A percentile compares a stretch with the other conserved stretches of the same genome.
Evolutionary conservation across 1,140 invertebrate genomes (phyloP).

Genomic region (Protaetia brevitarsis): DNA sequence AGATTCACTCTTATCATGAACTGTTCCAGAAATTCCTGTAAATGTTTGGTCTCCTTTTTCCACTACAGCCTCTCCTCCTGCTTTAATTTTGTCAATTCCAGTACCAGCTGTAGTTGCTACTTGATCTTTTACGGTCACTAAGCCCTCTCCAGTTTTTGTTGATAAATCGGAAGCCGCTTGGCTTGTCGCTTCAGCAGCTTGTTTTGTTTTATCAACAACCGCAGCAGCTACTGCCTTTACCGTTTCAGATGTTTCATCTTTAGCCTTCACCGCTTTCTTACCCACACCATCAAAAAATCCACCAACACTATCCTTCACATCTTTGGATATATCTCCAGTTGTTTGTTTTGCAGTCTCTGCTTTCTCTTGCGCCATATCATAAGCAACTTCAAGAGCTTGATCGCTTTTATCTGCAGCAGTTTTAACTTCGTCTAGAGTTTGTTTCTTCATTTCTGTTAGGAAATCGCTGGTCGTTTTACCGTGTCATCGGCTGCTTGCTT

Average conservation of each 20-base stretch:
- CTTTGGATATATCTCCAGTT: not conserved
- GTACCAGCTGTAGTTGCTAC: no score
- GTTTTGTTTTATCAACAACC: slow-evolving; percentile 22
- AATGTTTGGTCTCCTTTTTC: no score
- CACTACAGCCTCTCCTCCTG: not conserved
- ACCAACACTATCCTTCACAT: not conserved
- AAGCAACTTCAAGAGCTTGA: not conserved
- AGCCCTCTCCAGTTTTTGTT: no score
- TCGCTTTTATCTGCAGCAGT: not conserved
- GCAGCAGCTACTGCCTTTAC: not conserved
- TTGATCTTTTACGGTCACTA: no score
- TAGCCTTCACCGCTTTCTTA: not conserved
- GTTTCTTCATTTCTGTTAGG: no score
- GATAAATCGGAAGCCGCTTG: no score
- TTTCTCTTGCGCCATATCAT: not conserved
- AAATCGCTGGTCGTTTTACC: no score
- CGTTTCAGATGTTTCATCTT: slow-evolving; percentile 28
- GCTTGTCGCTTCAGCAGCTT: slow-evolving; percentile 6
- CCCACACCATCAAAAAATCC: slow-evolving; percentile 18
- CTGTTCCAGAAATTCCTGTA: no score
- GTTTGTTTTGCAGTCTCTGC: not conserved
- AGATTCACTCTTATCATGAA: no score
- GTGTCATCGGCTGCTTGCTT: slow-evolving; percentile 5
- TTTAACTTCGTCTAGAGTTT: not conserved
- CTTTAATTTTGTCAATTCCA: no score